phyloP scores from a whole-genome alignment of 2,797 vertebrate genomes.

The Paedocypris micromegethes region DNA sequence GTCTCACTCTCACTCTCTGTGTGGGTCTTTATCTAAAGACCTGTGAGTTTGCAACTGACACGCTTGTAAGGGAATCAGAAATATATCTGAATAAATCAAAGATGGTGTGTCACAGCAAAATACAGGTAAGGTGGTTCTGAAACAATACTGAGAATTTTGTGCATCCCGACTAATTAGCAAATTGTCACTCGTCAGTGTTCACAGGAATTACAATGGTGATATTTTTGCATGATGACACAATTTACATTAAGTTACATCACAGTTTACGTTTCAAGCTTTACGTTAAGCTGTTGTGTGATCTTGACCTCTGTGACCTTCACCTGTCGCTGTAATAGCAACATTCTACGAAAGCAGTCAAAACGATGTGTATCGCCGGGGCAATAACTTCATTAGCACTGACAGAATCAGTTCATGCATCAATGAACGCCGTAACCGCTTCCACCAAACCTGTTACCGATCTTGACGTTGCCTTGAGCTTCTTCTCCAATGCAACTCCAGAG shows the following conservation, averaged over 20 bases:
- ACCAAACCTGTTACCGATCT: constrained; percentile 60
- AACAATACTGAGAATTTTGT: too few relatives aligned
- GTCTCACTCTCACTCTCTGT: not conserved
- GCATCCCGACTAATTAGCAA: too few relatives aligned
- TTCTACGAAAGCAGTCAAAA: constrained; percentile 46
- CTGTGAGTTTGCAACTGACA: not conserved
- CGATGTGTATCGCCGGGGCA: constrained; percentile 58
- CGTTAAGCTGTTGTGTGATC: too few relatives aligned
- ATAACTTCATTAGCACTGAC: constrained; percentile 69
- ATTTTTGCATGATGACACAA: too few relatives aligned
- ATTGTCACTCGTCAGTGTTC: too few relatives aligned
- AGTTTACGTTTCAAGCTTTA: too few relatives aligned
- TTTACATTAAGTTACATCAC: too few relatives aligned
- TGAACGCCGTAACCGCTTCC: constrained; percentile 61
- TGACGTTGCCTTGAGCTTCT: constrained; percentile 67
- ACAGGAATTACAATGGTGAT: too few relatives aligned
- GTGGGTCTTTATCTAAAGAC: not conserved
- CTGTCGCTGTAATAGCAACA: constrained; percentile 32
- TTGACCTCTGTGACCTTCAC: constrained; percentile 35
- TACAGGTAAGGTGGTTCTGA: too few relatives aligned
- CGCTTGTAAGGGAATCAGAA: too few relatives aligned
- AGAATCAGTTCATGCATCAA: constrained; percentile 72
- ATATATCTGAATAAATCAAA: too few relatives aligned
- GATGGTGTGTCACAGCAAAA: too few relatives aligned
- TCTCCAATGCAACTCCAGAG: constrained; percentile 46